These are phyloP conservation scores for Hirtodrosophila histrioides DNA, from an alignment of 2,888 invertebrate species.

Conservation along the genomic window DNA sequence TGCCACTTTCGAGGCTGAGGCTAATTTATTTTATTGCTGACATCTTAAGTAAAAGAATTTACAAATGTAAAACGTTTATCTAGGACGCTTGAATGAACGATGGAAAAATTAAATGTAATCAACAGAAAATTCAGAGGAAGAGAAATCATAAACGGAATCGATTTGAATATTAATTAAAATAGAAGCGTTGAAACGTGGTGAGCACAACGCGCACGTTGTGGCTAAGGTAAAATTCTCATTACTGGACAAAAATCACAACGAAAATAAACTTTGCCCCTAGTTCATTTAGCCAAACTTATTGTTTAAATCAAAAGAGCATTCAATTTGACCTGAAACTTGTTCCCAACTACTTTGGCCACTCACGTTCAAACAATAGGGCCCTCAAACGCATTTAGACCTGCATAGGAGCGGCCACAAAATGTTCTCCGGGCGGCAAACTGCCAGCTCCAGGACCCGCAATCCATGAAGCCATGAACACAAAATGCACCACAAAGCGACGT, in stretches of 20 bases:
- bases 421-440: conserved; percentile 53
- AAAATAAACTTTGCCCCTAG: conserved; percentile 28
- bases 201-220: too few relatives aligned
- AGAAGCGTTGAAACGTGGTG: too few relatives aligned
- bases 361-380: conserved; percentile 49
- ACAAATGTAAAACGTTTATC: too few relatives aligned
- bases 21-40: too few relatives aligned
- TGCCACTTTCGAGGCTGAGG: too few relatives aligned
- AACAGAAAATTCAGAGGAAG: too few relatives aligned
- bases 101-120: too few relatives aligned
- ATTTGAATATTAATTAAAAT: too few relatives aligned
- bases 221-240: not conserved
- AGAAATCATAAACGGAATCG: too few relatives aligned
- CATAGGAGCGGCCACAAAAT: conserved; percentile 37
- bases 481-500: conserved; percentile 62
- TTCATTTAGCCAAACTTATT: conserved; percentile 38
- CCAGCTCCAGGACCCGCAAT: conserved; percentile 29
- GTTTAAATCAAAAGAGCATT: conserved; percentile 44
- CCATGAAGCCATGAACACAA: conserved; percentile 45
- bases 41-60: too few relatives aligned
- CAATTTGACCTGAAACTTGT: conserved; percentile 47
- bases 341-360: conserved; percentile 36
- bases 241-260: conserved; percentile 7
- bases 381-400: conserved; percentile 36
- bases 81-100: too few relatives aligned